Conservation (phyloP, 2,113 vertebrate species). For the Heterotis niloticus region DNA sequence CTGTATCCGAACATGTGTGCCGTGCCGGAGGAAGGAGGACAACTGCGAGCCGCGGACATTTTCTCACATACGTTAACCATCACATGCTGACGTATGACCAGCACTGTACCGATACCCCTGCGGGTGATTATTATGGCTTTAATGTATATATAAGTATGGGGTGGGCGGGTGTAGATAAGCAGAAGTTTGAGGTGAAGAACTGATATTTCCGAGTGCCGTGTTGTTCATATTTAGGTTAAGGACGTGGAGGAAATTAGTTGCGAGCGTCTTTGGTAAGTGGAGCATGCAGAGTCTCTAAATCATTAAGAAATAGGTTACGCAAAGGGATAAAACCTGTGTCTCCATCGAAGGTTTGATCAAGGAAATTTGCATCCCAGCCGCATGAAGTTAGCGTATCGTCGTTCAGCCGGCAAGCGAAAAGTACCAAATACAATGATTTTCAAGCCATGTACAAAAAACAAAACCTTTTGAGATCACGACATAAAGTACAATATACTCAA, state of each 20-base stretch:
- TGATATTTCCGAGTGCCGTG: neutral
- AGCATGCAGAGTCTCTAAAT: slow-evolving; percentile 11
- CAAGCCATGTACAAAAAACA: neutral
- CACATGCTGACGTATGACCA: neutral
- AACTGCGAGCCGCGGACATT: neutral
- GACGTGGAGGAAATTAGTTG: slow-evolving; percentile 9
- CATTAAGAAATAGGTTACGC: slow-evolving; percentile 21
- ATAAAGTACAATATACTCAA: too few relatives aligned
- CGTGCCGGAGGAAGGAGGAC: too few relatives aligned
- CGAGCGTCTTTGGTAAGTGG: slow-evolving; percentile 18
- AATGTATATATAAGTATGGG: too few relatives aligned
- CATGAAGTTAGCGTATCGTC: slow-evolving; percentile 21
- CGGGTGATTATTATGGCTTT: too few relatives aligned
- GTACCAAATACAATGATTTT: neutral
- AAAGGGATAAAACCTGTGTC: slow-evolving; percentile 20
- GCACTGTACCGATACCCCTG: too few relatives aligned
- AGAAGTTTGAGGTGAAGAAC: neutral
- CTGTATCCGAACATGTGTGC: too few relatives aligned
- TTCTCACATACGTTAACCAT: neutral
- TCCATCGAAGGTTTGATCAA: slow-evolving; percentile 21
- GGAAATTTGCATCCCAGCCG: slow-evolving; percentile 6
- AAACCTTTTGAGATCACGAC: neutral
- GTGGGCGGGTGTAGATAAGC: too few relatives aligned
- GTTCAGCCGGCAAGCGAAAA: neutral
- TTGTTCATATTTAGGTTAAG: slow-evolving; percentile 20